Base-by-base conservation (phyloP, 2,113 vertebrate species). In the Cynoglossus semilaevis region DNA sequence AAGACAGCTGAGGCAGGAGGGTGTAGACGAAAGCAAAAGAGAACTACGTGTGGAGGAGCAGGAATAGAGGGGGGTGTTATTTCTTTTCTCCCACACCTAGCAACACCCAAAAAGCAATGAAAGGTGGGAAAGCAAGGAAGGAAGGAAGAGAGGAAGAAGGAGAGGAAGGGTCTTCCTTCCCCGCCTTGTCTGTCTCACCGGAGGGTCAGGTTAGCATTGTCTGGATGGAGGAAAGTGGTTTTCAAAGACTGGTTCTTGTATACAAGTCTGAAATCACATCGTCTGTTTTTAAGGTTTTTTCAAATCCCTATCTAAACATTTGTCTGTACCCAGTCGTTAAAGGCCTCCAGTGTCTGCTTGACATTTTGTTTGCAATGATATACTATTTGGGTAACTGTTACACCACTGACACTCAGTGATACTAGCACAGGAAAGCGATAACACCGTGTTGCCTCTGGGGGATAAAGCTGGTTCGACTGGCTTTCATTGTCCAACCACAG, bases 1-100 rank as follows among this genome's bases (percentile, higher is more conserved):
- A 73, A 81, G 69, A 77, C 79, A 86, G 80, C 79, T 82, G 86
- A 65, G 72, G 61, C 59, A 57, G 48, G 63, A 61, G 67, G 67
- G 61, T 19, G 49, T 68, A 44, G 63, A 35, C 49, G 29, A 2
- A 9, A 54, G 51, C 51, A 58, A 40, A 40, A 38, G 51, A 64
- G 51, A 43, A 46, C 34, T 47, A 16, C 57, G 53, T 62, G 52
- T 48, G 49, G 47, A 40, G 44, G n/a, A 43, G 51, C 9, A 15
- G 4, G 56, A 41, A 17, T 8, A 1, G 1, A 29, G 54, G 36
- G 7, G 9, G 40, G 29, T 42, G 13, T 54, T 43, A 55, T 49
- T 44, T 45, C 44, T 62, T 38, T 47, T 68, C 49, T 59, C 63
- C 57, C 52, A 74, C 55, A 63, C 52, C 68, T 35, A 67, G 49